Base-by-base conservation (phyloP, 2,888 invertebrate species). In the Epistrophe eligans region DNA sequence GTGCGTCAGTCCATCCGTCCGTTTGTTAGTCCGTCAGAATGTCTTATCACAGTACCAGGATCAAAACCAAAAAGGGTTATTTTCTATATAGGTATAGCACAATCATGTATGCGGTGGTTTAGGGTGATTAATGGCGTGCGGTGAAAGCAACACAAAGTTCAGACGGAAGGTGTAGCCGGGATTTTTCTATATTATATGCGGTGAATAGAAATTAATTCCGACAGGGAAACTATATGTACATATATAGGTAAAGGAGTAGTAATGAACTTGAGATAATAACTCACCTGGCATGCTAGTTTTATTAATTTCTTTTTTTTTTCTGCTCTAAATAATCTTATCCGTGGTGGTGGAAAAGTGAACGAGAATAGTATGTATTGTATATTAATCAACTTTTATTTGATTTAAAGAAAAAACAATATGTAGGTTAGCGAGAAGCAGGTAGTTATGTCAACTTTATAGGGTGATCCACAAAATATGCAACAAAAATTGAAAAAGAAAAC, bases 111-210 rank as follows among this genome's bases (percentile, higher is more conserved):
- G 24, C 1, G 45, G 73, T 43, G 82, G 81, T 79, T 83, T 76
- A 72, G 72, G 58, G 79, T 87, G 87, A 87, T 87, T 87, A 87
- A 87, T 87, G 64, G 83, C 83, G 71, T 83, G 82, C 79, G 87
- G 87, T 79, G 83, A 72, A 79, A 72, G 76, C 74, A 40, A 43
- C 57, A 79, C 82, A 87, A 87, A 83, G 71, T 83, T 43, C 40
- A 83, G 79, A 79, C 66, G 76, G 66, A 87, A 87, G 87, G 87
- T 83, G 83, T 79, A 79, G 72, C 71, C 19, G 24, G 87, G 82
- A 83, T 79, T 83, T 79, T 77, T 71, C 40, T 55, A 7, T 60
- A 32, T 7, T 60, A n/a, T 58, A 67, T 57, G 82, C 71, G 74
- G 60, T 62, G 70, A 77, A 52, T 79, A 66, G 43, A 60, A 77